Evolutionary conservation across 1,140 invertebrate species (phyloP).

Genomic region (Oscheius sp.): DNA sequence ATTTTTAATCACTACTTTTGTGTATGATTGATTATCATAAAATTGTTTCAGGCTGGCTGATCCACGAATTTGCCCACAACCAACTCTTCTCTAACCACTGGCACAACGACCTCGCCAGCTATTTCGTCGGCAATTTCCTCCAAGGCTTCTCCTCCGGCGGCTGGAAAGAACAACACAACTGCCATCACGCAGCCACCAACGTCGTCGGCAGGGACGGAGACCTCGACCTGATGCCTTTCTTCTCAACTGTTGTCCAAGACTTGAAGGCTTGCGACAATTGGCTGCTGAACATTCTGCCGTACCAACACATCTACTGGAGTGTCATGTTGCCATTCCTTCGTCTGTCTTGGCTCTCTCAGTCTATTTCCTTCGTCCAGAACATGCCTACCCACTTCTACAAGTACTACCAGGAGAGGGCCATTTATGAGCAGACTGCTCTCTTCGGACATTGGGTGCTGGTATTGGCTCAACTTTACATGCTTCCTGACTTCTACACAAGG

Average conservation of each 20-base stretch:
- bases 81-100: constrained; percentile 50
- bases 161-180: constrained; percentile 61
- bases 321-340: constrained; percentile 54
- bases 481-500: constrained; percentile 47
- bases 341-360: constrained; percentile 58
- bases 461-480: constrained; percentile 49
- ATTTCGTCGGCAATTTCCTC: constrained; percentile 52
- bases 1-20: no score
- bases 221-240: constrained; percentile 57
- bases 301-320: constrained; percentile 60
- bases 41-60: constrained; percentile 54
- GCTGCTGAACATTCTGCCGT: constrained; percentile 50
- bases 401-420: constrained; percentile 24
- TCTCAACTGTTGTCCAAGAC: constrained; percentile 56
- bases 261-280: constrained; percentile 48
- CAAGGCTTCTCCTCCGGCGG: constrained; percentile 60
- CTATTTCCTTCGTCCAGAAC: constrained; percentile 48
- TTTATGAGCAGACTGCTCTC: constrained; percentile 40
- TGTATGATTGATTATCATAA: no score
- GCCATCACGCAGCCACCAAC: constrained; percentile 61
- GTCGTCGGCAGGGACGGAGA: constrained; percentile 58
- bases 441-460: constrained; percentile 54
- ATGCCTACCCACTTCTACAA: constrained; percentile 56
- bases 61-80: constrained; percentile 59
- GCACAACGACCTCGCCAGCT: constrained; percentile 36